A percentile compares a stretch with the other conserved stretches of the same genome.
Conservation (phyloP, 2,113 vertebrate genomes). For the Xenopus borealis region DNA sequence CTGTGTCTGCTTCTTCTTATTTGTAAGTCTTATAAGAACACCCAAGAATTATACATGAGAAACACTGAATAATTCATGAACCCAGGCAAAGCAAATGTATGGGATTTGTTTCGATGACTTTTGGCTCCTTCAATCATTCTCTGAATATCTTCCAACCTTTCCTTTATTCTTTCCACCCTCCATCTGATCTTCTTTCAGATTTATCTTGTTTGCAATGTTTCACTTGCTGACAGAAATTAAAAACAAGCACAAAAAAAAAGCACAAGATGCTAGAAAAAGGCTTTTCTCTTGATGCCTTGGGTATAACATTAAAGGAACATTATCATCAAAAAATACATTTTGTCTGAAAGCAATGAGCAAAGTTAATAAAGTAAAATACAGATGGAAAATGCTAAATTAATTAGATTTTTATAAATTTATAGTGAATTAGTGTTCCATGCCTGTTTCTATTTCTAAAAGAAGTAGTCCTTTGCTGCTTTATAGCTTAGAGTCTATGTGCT, state of each 20-base stretch:
- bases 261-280: too few species aligned
- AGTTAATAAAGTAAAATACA: too few species aligned
- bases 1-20: constrained; percentile 31
- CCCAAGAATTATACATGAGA: constrained; percentile 45
- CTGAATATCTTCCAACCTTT: background rate
- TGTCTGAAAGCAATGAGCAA: too few species aligned
- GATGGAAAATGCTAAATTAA: too few species aligned
- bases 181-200: background rate
- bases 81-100: constrained; percentile 41
- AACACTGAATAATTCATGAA: constrained; percentile 25
- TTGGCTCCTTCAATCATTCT: constrained; percentile 8
- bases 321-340: too few species aligned
- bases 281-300: too few species aligned
- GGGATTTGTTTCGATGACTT: constrained; percentile 20
- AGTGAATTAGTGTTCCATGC: too few species aligned
- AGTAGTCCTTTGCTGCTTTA: too few species aligned
- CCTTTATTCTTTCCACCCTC: background rate
- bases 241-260: background rate
- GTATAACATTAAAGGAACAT: too few species aligned
- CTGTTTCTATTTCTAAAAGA: too few species aligned
- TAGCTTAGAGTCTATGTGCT: too few species aligned
- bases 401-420: too few species aligned
- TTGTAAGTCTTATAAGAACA: constrained; percentile 34
- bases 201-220: background rate
- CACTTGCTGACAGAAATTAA: background rate